Evolutionary conservation across 2,797 vertebrate species (phyloP), one percentile per base, ranked within the genome.

Genomic region (Oreortyx pictus): DNA sequence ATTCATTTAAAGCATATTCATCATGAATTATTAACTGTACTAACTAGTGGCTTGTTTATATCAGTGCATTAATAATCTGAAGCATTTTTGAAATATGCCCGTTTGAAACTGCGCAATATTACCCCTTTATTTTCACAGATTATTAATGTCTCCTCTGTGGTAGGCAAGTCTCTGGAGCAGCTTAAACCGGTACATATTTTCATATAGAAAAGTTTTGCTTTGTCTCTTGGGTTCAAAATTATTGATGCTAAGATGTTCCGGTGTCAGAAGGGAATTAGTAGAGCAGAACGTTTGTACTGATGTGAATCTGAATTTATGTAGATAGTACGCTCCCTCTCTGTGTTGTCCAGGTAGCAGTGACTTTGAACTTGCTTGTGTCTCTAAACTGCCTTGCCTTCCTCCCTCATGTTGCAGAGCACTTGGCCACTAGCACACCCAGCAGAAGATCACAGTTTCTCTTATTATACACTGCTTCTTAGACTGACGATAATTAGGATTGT

Each of bases 1-100:
- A 97, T 96, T 97, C 96, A 97, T 97, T 97, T 96, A 97, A 97
- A 97, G 94, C 95, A 97, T 98, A 97, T 81, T 95, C 97, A 95
- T 96, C 96, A 97, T 89, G 95, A 96, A 96, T 97, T 98, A 98
- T 98, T 97, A 98, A 97, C 94, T 94, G 59, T 93, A 90, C 85
- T 96, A 97, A 96, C 96, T 96, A 97, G 97, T 96, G 90, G 79
- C 60, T 95, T 97, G 95, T 97, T 97, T 97, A 96, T 97, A 91
- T 95, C 76, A 85, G 57, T 70, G 75, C 88, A 96, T 97, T 97
- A 97, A 97, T 98, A 97, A 97, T 91, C 96, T 82, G 89, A 93
- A 93, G 49, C 19, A 82, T 94, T 97, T 97, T 54, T 44, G 47
- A 90, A 94, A 96, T 82, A 95, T 82, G 67, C 46, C 61, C 41